These are phyloP conservation scores for Nothobranchius furzeri DNA, from an alignment of 2,113 vertebrate species.

Conservation along the genomic window DNA sequence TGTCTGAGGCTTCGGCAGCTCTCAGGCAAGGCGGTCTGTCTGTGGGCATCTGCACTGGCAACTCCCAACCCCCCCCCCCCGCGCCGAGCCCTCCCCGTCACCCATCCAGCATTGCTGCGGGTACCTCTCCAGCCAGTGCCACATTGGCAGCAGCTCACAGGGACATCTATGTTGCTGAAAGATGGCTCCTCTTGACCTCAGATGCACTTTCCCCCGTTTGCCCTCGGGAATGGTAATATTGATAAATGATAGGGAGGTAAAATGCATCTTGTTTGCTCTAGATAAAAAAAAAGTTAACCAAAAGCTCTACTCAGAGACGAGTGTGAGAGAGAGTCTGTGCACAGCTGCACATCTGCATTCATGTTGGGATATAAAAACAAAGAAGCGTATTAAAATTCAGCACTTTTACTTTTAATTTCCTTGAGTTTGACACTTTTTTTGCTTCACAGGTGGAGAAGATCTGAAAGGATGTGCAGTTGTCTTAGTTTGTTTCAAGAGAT, in stretches of 20 bases:
- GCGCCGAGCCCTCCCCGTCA: not conserved
- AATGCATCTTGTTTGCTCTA: constrained; percentile 18
- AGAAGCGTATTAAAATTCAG: not conserved
- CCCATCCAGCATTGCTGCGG: constrained; percentile 34
- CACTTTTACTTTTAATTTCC: not conserved
- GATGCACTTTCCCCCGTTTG: constrained; percentile 34
- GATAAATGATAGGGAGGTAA: constrained; percentile 39
- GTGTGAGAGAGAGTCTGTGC: not conserved
- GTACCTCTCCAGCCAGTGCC: constrained; percentile 50
- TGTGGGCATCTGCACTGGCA: constrained; percentile 75
- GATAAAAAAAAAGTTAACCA: not conserved
- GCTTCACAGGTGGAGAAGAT: not conserved
- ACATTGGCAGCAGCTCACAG: constrained; percentile 34
- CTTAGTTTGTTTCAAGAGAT: constrained; percentile 7
- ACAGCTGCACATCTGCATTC: constrained; percentile 16
- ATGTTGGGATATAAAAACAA: not conserved
- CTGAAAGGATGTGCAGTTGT: not conserved
- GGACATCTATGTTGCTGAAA: constrained; percentile 14
- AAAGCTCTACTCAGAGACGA: not conserved
- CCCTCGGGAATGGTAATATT: not conserved
- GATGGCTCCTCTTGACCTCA: constrained; percentile 57
- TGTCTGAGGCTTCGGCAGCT: constrained; percentile 74
- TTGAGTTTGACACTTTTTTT: constrained; percentile 3
- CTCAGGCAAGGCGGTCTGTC: constrained; percentile 70
- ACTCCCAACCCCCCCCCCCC: not conserved